These are phyloP conservation scores for Sylvilagus bachmani DNA, from an alignment of 2,113 vertebrate species.

Conservation along the genomic window DNA sequence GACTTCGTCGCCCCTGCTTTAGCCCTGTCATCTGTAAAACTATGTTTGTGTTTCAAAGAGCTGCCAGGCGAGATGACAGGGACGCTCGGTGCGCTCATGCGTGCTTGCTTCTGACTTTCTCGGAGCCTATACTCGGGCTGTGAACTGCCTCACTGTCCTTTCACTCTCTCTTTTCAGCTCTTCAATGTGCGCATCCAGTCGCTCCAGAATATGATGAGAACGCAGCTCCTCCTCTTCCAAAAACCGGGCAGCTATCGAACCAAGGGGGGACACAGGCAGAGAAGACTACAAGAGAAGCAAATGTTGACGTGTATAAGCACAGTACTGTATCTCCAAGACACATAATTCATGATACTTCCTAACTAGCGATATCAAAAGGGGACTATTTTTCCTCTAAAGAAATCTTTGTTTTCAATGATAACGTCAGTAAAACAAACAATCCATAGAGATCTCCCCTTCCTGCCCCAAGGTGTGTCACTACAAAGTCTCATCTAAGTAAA, in stretches of 20 bases:
- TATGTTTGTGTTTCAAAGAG: conserved; percentile 6
- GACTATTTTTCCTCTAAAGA: conserved; percentile 30
- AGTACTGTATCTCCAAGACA: background rate
- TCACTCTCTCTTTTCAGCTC: conserved; percentile 91
- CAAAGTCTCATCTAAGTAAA: background rate
- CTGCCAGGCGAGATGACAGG: background rate
- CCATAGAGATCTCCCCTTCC: background rate
- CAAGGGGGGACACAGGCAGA: conserved; percentile 86
- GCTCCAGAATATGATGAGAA: conserved; percentile 91
- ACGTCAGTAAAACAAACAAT: background rate
- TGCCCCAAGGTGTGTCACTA: background rate
- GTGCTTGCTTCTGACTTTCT: background rate
- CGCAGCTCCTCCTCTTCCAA: conserved; percentile 93
- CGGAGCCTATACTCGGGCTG: conserved; percentile 76
- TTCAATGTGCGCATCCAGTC: conserved; percentile 93
- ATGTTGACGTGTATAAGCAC: background rate
- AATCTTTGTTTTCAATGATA: conserved; percentile 43
- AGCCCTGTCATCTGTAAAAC: background rate
- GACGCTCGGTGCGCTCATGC: background rate
- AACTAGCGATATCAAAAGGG: conserved; percentile 15
- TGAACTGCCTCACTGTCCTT: conserved; percentile 90
- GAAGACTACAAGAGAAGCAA: conserved; percentile 77
- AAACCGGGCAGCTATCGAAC: conserved; percentile 89
- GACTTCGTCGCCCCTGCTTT: background rate
- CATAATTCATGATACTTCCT: conserved; percentile 37